Evolutionary conservation across 2,113 vertebrate genomes (phyloP).

Genomic region (Hemichromis elongatus): DNA sequence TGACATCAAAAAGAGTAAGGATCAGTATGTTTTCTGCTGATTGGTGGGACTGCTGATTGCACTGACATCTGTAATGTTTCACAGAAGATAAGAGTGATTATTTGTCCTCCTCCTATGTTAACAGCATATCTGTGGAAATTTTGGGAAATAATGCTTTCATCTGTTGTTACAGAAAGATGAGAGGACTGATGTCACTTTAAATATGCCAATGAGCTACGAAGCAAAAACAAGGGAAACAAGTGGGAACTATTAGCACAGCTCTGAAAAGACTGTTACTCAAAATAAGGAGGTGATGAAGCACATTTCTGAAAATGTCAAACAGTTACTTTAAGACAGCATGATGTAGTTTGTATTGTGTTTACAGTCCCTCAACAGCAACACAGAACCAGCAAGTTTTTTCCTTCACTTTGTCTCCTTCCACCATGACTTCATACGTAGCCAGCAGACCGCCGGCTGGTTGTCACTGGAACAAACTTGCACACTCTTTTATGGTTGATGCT

Average conservation of each 20-base stretch:
- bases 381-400: neutral
- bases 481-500: constrained; percentile 1
- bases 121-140: neutral
- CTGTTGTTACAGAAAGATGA: neutral
- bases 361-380: neutral
- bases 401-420: neutral
- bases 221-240: neutral
- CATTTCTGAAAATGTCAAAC: neutral
- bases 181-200: neutral
- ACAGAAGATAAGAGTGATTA: neutral
- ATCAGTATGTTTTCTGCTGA: neutral
- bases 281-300: neutral
- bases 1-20: neutral
- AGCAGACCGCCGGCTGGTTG: neutral
- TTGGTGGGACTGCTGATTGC: neutral
- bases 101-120: neutral
- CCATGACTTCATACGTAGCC: constrained; percentile 19
- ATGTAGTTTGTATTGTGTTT: neutral
- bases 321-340: neutral
- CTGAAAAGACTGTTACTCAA: neutral
- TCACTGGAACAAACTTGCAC: constrained; percentile 15
- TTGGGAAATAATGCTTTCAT: neutral
- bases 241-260: neutral
- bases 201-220: neutral
- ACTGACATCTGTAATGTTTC: neutral